phyloP scores from a whole-genome alignment of 1,140 invertebrate species.

The Cotesia chilonis region DNA sequence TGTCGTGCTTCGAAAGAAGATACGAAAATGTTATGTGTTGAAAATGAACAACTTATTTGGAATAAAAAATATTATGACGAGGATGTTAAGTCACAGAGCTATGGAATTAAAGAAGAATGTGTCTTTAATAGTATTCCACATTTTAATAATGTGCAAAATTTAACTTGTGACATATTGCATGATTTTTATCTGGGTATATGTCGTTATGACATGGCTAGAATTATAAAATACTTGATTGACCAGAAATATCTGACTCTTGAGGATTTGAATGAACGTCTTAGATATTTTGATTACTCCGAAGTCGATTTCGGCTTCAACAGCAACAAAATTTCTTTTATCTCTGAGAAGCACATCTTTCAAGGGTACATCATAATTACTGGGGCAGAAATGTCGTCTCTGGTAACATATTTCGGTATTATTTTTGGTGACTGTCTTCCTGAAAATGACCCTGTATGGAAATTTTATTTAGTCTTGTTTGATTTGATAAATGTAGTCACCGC shows the following conservation, averaged over 20 bases:
- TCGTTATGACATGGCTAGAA: constrained; percentile 5
- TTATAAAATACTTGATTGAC: not conserved
- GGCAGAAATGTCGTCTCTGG: constrained; percentile 20
- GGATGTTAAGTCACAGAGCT: not conserved
- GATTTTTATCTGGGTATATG: constrained; percentile 2
- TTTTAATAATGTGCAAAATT: not conserved
- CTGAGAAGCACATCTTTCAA: constrained; percentile 27
- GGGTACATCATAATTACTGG: constrained; percentile 21
- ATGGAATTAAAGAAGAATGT: constrained; percentile 19
- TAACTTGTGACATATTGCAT: constrained; percentile 2
- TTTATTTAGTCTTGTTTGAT: constrained; percentile 17
- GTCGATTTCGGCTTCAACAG: not conserved
- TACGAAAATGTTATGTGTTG: not conserved
- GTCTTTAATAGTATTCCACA: constrained; percentile 12
- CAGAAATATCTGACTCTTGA: constrained; percentile 32
- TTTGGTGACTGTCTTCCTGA: constrained; percentile 22
- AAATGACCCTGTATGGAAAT: constrained; percentile 16
- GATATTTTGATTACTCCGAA: constrained; percentile 15
- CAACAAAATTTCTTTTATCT: constrained; percentile 30
- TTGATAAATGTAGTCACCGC: constrained; percentile 2
- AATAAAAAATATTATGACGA: not conserved
- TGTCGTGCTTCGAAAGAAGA: not conserved
- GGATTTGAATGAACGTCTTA: not conserved
- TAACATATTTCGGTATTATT: constrained; percentile 19
- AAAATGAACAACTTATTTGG: not conserved